Evolutionary conservation across 2,888 invertebrate species (phyloP).

Genomic region (Chrysolina haemoptera): DNA sequence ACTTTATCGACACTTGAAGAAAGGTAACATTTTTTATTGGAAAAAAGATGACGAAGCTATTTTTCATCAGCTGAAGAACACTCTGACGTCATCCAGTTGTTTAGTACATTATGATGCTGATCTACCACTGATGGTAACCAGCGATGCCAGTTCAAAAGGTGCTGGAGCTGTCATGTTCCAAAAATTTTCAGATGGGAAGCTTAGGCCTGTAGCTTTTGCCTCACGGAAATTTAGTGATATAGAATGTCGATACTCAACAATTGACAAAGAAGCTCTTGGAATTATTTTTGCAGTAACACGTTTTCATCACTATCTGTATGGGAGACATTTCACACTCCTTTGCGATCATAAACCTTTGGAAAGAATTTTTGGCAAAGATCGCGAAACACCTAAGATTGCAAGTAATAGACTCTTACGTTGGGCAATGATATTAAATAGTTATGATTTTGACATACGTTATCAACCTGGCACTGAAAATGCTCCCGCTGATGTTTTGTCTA

Average conservation of each 20-base stretch:
- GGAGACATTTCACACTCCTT: background rate
- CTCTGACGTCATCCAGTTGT: constrained; percentile 36
- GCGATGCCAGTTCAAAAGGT: constrained; percentile 37
- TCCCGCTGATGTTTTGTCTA: background rate
- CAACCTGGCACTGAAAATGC: constrained; percentile 24
- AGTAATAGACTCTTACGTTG: constrained; percentile 37
- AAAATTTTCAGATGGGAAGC: constrained; percentile 22
- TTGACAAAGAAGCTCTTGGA: constrained; percentile 23
- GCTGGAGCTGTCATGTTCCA: constrained; percentile 43
- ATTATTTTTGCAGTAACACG: constrained; percentile 17
- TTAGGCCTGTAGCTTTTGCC: background rate
- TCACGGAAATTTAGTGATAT: background rate
- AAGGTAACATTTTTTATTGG: constrained; percentile 21
- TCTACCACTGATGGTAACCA: constrained; percentile 34
- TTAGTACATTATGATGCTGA: constrained; percentile 42
- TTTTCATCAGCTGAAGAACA: background rate
- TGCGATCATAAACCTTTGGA: background rate
- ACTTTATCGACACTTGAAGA: constrained; percentile 35
- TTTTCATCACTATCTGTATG: constrained; percentile 18
- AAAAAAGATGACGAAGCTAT: constrained; percentile 21
- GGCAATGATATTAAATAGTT: constrained; percentile 14
- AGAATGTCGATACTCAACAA: constrained; percentile 34
- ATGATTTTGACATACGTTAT: constrained; percentile 18
- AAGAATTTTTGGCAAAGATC: constrained; percentile 21
- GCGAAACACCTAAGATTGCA: constrained; percentile 32